phyloP scores from a whole-genome alignment of 2,888 invertebrate species.

The Sphecodes monilicornis region DNA sequence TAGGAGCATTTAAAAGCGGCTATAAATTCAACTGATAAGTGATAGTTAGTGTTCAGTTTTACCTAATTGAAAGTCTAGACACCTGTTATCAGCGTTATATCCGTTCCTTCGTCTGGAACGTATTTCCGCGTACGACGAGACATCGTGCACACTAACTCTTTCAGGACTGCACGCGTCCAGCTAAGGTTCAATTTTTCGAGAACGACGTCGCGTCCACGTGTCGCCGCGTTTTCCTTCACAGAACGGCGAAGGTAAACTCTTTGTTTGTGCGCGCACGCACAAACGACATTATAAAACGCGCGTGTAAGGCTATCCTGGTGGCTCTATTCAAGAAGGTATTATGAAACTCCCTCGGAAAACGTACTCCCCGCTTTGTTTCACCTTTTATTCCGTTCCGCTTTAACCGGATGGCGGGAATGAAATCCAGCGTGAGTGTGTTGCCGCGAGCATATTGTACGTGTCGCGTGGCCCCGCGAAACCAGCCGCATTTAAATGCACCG shows the following conservation, averaged over 20 bases:
- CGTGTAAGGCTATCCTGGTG: slow-evolving; percentile 72
- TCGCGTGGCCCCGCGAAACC: slow-evolving; percentile 54
- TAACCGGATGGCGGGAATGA: slow-evolving; percentile 74
- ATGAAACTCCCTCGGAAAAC: slow-evolving; percentile 74
- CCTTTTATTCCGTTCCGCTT: slow-evolving; percentile 75
- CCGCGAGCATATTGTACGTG: slow-evolving; percentile 36
- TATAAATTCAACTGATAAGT: neutral
- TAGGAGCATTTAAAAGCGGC: neutral
- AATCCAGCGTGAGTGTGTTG: slow-evolving; percentile 63
- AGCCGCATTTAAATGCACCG: slow-evolving; percentile 54
- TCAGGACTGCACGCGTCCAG: neutral
- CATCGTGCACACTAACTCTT: neutral
- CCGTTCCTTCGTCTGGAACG: neutral
- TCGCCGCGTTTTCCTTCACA: slow-evolving; percentile 50
- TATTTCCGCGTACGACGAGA: neutral
- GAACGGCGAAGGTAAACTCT: slow-evolving; percentile 68
- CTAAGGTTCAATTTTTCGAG: slow-evolving; percentile 7
- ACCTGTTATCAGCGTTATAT: neutral
- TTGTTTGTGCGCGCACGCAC: slow-evolving; percentile 64
- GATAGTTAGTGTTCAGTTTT: neutral
- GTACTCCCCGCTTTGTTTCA: slow-evolving; percentile 71
- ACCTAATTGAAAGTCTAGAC: slow-evolving; percentile 4
- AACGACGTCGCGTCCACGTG: slow-evolving; percentile 30
- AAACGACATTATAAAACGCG: slow-evolving; percentile 70
- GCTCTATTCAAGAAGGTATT: slow-evolving; percentile 75